Percentiles rank a stretch among this genome's conserved stretches.
These are phyloP conservation scores for Cheirogaleus major DNA, from an alignment of 2,797 vertebrate genomes.

Conservation along the genomic window DNA sequence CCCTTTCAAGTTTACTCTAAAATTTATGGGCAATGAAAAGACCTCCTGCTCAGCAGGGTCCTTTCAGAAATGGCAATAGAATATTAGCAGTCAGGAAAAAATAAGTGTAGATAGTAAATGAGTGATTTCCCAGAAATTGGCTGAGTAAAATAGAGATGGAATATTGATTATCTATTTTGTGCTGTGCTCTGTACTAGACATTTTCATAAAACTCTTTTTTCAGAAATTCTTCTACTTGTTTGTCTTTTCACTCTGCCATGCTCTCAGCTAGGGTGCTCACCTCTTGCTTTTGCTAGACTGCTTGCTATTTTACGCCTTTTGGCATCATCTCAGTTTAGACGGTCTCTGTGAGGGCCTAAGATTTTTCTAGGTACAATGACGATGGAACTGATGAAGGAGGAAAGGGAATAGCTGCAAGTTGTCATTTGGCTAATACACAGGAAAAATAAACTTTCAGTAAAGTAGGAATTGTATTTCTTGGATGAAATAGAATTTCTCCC, in stretches of 20 bases:
- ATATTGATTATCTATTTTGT: background rate
- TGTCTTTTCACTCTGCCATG: background rate
- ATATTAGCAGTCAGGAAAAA: background rate
- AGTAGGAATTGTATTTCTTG: background rate
- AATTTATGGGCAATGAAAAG: constrained; percentile 8
- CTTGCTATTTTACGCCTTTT: background rate
- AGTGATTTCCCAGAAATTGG: background rate
- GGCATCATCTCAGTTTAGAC: background rate
- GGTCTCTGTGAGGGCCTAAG: background rate
- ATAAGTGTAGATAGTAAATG: background rate
- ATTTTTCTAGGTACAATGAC: background rate
- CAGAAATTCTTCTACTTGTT: background rate
- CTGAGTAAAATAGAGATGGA: background rate
- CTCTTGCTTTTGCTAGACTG: background rate
- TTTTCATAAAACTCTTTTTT: background rate
- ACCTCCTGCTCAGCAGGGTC: background rate
- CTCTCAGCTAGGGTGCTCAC: background rate
- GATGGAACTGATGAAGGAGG: background rate
- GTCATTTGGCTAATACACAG: background rate
- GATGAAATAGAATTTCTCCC: background rate
- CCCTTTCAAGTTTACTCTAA: background rate
- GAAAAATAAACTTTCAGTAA: background rate
- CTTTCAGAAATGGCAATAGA: constrained; percentile 2
- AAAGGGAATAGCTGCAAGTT: background rate
- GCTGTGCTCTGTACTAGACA: background rate